phyloP scores from a whole-genome alignment of 2,113 vertebrate species.

The Etheostoma cragini region DNA sequence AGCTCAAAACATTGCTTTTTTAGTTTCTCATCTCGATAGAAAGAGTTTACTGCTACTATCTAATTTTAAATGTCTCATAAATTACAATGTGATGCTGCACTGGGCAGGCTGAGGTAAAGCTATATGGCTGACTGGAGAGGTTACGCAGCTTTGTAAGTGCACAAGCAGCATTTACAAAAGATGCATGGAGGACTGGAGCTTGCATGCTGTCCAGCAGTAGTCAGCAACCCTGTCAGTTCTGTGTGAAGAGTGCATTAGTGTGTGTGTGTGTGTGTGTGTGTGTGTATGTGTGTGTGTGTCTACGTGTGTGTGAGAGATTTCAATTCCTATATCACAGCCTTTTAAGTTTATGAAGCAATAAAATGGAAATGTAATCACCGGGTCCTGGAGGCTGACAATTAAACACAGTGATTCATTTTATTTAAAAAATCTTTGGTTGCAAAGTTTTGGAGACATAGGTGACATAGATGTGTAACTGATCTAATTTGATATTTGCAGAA shows the following conservation, averaged over 20 bases:
- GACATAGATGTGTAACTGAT: background rate
- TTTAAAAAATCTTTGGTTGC: background rate
- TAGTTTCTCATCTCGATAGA: background rate
- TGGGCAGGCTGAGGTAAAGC: background rate
- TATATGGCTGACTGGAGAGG: constrained; percentile 13
- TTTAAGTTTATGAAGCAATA: constrained; percentile 10
- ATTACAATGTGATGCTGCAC: constrained; percentile 6
- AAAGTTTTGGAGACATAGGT: background rate
- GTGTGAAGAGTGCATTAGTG: constrained; percentile 8
- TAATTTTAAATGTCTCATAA: background rate
- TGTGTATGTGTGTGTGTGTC: constrained; percentile 5
- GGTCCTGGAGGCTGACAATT: constrained; percentile 21
- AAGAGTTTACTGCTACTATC: background rate
- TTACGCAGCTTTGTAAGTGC: constrained; percentile 38
- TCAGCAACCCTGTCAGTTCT: constrained; percentile 54
- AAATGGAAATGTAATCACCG: constrained; percentile 28
- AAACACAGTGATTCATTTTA: no score
- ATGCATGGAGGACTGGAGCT: constrained; percentile 29
- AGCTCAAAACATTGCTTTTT: background rate
- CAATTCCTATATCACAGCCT: background rate
- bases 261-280: constrained; percentile 3
- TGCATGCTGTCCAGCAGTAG: constrained; percentile 25
- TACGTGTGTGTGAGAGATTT: background rate
- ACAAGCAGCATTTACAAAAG: constrained; percentile 51
- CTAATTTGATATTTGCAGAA: background rate